phyloP scores from a whole-genome alignment of 30 jellyfish, hydroid and myxozoan genomes.

The Aurelia sp. region DNA sequence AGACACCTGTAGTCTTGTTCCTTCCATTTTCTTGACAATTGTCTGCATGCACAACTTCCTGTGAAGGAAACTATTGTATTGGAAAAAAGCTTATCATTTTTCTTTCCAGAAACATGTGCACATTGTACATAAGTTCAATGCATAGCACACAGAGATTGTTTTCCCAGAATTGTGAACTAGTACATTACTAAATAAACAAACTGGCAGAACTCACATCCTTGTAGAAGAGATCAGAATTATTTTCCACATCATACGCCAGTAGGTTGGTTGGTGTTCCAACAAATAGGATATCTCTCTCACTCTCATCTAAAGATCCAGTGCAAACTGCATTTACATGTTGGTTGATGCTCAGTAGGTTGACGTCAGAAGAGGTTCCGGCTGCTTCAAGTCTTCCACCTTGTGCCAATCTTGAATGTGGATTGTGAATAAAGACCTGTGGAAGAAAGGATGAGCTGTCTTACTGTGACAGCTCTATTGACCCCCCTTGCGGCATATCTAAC shows the following conservation, averaged over 20 bases:
- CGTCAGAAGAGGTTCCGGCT: constrained; percentile 56
- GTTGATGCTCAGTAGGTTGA: constrained; percentile 77
- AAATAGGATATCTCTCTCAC: constrained; percentile 79
- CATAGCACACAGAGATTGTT: too few species aligned
- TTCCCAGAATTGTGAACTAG: too few species aligned
- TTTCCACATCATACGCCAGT: constrained; percentile 95
- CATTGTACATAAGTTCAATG: too few species aligned
- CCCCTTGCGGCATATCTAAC: too few species aligned
- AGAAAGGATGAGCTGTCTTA: neutral
- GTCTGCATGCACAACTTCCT: too few species aligned
- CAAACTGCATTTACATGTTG: constrained; percentile 92
- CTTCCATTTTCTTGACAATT: too few species aligned
- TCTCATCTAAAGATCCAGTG: constrained; percentile 77
- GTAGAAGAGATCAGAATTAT: constrained; percentile 92
- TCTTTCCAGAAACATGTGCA: too few species aligned
- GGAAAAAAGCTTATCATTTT: too few species aligned
- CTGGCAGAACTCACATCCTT: constrained; percentile 76
- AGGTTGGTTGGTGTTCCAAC: constrained; percentile 96
- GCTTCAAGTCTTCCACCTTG: constrained; percentile 88
- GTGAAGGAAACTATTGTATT: too few species aligned
- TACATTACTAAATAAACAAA: neutral
- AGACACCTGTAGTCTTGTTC: too few species aligned
- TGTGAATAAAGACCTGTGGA: constrained; percentile 88
- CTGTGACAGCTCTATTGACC: too few species aligned
- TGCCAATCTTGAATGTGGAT: constrained; percentile 81